Evolutionary conservation across 2,888 invertebrate genomes (phyloP), one percentile per base, ranked within the genome.

Genomic region (Hypselothyrea guttata): DNA sequence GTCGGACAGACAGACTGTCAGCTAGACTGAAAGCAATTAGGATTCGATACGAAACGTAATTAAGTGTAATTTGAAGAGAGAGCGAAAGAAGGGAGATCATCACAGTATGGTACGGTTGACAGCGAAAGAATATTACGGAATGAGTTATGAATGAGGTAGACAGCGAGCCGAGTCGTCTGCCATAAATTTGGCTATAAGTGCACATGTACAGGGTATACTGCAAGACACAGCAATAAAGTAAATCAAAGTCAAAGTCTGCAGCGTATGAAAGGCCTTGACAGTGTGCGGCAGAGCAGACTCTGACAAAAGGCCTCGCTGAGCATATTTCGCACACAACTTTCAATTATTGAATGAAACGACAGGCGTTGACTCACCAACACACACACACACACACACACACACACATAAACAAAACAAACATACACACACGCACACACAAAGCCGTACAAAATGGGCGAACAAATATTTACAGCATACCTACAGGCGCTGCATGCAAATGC

Each of bases 21-120:
- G 28, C 61, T 38, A 52, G 49, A 71, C 56, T 41, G 13, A 38
- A 35, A 37, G 30, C 61, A 78, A 84, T 78, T 78, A 78, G 56
- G 62, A 84, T 78, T 82, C 84, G 77, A 77, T 77, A 61, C 30
- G 44, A 65, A 74, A 68, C 61, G 62, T 70, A 84, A 84, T 84
- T 86, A 86, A 78, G 61, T 61, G 57, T 59, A 71, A 75, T 68
- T 84, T 65, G 44, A 5, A 37, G 37, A 22, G 1, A 7, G 8
- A 1, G 9, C 9, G 9, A n/a, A 16, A 44, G 8, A 34, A 31
- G 30, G 41, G 11, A 12, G 7, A 22, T 28, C 27, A 12, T 9
- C 15, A 2, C 12, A 31, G 27, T 18, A n/a, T 11, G 41, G 16
- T 11, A 2, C 27, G 38, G 54, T 52, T 58, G 73, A 59, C 71